Evolutionary conservation across 2,888 invertebrate species (phyloP).

Genomic region (Laothoe populi): DNA sequence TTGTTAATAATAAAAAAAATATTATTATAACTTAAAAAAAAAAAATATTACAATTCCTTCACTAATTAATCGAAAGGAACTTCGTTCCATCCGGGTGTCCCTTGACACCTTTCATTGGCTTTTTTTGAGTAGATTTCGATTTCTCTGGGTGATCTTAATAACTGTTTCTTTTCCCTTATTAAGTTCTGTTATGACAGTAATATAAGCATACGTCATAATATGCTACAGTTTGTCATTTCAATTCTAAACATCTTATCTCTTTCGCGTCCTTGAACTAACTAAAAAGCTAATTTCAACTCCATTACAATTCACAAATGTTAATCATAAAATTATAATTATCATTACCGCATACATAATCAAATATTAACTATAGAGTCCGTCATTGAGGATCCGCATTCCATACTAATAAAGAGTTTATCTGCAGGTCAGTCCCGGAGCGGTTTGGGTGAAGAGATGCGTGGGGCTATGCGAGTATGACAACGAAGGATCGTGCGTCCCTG

Average conservation of each 20-base stretch:
- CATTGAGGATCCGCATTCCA: slow-evolving; percentile 9
- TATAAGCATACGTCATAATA: no score
- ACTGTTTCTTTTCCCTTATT: no score
- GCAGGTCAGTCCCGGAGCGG: slow-evolving; percentile 74
- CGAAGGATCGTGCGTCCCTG: slow-evolving; percentile 64
- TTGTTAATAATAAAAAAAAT: no score
- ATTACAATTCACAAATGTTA: not conserved
- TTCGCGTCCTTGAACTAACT: not conserved
- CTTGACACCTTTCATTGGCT: no score
- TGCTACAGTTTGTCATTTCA: no score
- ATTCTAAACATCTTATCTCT: not conserved
- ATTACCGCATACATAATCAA: not conserved
- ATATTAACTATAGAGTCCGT: not conserved
- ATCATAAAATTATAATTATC: not conserved
- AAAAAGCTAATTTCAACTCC: not conserved
- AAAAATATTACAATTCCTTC: no score
- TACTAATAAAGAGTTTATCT: slow-evolving; percentile 7
- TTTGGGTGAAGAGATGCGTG: slow-evolving; percentile 77
- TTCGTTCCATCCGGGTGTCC: no score
- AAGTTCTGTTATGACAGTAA: no score
- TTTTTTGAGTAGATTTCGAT: no score
- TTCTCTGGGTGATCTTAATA: no score
- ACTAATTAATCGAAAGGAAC: no score
- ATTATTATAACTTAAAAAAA: no score
- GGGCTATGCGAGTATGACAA: slow-evolving; percentile 71